Base-by-base conservation (phyloP, 2,888 invertebrate species). In the Gibbula magus region DNA sequence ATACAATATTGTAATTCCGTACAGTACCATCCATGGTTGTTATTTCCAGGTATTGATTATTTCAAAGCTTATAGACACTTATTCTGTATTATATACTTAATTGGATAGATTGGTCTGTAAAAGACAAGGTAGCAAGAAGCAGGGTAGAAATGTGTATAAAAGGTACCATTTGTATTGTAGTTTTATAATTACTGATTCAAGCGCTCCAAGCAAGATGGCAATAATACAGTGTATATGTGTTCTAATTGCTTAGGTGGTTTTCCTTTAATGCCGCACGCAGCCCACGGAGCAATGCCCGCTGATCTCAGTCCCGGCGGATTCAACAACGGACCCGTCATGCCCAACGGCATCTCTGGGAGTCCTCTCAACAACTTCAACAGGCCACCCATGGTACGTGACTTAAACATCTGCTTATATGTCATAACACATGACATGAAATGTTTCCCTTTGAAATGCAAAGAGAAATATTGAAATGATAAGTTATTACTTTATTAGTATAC, bases 321-420 rank as follows among this genome's bases (percentile, higher is more conserved):
- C 25, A 94, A 94, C 52, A 94, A 94, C 86, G 94, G 94, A n/a
- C 54, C 53, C 18, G 35, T 75, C 54, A 94, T 94, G 29, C 94
- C 94, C 56, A 94, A 94, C 86, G 94, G 94, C 77, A 80, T 89
- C 81, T 74, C 94, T 94, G 78, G 93, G 95, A 86, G 95, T 95
- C 91, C 95, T 94, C 91, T 96, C 79, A 88, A 90, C 88, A 90
- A 87, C 82, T 89, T 90, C 90, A 73, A 91, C 88, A 54, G 89
- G 85, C 74, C 82, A n/a, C 84, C 86, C 45, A 86, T 89, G 87
- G 90, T 90, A 61, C 83, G 88, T 81, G 10, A 25, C 22, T 13
- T 35, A 35, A 35, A 35, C 45, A 45, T 45, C 45, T 8, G 13
- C 10, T 13, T 8, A 7, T 45, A 45, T 5, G 8, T 1, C 45